Evolutionary conservation across 2,797 vertebrate species (phyloP), one percentile per base, ranked within the genome.

Genomic region (Argyrosomus regius): DNA sequence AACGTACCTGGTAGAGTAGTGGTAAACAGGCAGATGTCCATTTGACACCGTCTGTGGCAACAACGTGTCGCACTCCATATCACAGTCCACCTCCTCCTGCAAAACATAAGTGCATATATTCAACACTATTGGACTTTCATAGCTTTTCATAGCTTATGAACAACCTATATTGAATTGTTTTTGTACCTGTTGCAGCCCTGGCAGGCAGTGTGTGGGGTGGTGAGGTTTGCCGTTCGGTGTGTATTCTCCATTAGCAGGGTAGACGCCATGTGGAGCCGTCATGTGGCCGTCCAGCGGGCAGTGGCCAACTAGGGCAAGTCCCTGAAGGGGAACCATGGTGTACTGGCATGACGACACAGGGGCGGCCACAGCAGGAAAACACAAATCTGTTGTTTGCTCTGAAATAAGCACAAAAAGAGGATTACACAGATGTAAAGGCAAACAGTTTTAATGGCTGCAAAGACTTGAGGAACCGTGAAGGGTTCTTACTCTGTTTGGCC

Each of bases 401-500:
- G 88, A 58, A 92, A 91, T 12, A 20, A 79, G 45, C 2, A 72
- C 17, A 54, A 68, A 93, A 56, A 28, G 20, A 61, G 26, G 71
- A 58, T 82, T 26, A 80, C 1, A 53, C 5, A 17, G 4, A 66
- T n/a, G 6, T 8, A 6, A 31, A 49, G 12, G 52, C 0, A 63
- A 64, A 80, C 2, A 24, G 0, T 12, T 62, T 58, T n/a, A 8
- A 43, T 16, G 3, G 6, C 17, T 16, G 46, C 9, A 22, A 43
- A 69, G n/a, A 13, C 6, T 13, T 3, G 0, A 60, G 20, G 24
- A 62, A 39, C 6, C 11, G 12, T 2, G 54, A 57, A 24, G 39
- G 54, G 45, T 4, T 80, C 97, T 97, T 92, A 99, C 98, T 99
- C 91, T 99, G 98, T 87, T 99, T 99, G 87, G 98, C 96, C 97